Evolutionary conservation across 2,113 vertebrate species (phyloP).

Genomic region (Ptyas mucosa): DNA sequence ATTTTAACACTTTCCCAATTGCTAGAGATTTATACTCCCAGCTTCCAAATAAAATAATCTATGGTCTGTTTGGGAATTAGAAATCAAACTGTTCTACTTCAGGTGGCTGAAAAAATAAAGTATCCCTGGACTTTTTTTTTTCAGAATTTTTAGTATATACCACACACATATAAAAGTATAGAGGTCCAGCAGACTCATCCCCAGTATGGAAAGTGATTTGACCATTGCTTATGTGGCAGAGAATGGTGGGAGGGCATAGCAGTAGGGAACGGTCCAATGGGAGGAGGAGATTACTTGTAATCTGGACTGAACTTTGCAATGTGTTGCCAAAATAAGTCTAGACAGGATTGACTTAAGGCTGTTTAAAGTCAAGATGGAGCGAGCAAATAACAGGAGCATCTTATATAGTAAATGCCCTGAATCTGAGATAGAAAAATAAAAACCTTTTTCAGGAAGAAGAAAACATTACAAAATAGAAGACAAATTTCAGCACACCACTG

Average conservation of each 20-base stretch:
- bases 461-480: not conserved
- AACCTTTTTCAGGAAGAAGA: not conserved
- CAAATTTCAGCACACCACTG: not conserved
- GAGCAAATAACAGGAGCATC: not conserved
- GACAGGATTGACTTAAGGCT: not conserved
- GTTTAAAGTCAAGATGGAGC: not conserved
- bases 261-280: not conserved
- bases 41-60: not conserved
- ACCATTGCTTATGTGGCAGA: not conserved
- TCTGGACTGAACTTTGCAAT: not conserved
- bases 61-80: not conserved
- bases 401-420: not conserved
- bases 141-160: not conserved
- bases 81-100: not conserved
- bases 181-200: not conserved
- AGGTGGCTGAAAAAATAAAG: not conserved
- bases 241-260: not conserved
- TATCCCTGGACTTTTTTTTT: not conserved
- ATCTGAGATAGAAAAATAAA: not conserved
- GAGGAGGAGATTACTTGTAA: not conserved
- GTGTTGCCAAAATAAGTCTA: not conserved
- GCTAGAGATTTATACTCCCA: not conserved
- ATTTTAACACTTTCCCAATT: not conserved
- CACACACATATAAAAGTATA: not conserved
- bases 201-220: not conserved